Evolutionary conservation across 2,888 invertebrate species (phyloP), one percentile per base, ranked within the genome.

Genomic region (Chymomyza amoena): DNA sequence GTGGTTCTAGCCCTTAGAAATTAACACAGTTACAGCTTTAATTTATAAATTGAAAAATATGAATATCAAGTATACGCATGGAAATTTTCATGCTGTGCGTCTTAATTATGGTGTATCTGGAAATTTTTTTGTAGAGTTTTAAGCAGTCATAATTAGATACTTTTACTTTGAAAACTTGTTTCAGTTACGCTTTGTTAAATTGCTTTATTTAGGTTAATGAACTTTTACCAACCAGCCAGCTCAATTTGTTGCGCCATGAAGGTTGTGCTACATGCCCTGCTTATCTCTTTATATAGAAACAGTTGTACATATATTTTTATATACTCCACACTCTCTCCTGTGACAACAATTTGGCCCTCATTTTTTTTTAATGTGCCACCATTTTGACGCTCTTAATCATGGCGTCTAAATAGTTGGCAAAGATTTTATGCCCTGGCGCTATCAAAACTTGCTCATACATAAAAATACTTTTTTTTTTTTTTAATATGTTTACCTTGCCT

Each of bases 401-500:
- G 39, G 39, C 39, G 39, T 45, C 39, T 45, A 45, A 45, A 45
- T 13, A 45, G 39, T 45, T 45, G 39, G 39, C 39, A 45, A 32
- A 45, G 39, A 45, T 45, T 60, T 68, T 71, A 67, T 64, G 72
- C 64, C 64, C 56, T 56, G 51, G 20, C 50, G 63, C 66, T 82
- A 80, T 79, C 83, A 74, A 70, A 70, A 64, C 80, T 79, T 80
- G 80, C 51, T 80, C 84, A 79, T 79, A 61, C 67, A 45, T 45
- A 45, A 45, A 45, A 45, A 45, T 45, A 45, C 39, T 13, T 45
- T 45, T 45, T 1, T 45, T 45, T 6, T 45, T 45, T 4, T 13
- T 45, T n/a, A n/a, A n/a, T n/a, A 13, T 45, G 3, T 45, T 45
- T 45, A 13, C 10, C 7, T 32, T 32, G 39, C 39, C 39, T 45